Percentiles rank a stretch among this genome's conserved stretches.
Evolutionary conservation across 2,888 invertebrate species (phyloP).

Genomic region (Euzetes globulus): DNA sequence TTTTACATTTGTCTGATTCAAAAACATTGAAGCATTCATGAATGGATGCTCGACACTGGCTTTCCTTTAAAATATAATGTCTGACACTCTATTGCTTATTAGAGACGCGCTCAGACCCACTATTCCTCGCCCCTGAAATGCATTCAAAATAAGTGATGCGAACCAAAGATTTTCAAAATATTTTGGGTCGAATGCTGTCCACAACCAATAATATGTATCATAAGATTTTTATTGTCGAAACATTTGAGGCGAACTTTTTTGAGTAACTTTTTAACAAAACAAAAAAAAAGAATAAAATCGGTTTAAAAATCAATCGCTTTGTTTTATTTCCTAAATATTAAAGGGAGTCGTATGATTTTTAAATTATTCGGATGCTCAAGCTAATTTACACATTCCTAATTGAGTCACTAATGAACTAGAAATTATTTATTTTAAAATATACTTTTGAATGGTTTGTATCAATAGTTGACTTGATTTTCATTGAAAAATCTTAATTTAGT

Average conservation of each 20-base stretch:
- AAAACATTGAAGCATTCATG: conserved; percentile 27
- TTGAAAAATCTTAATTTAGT: no score
- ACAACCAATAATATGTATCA: conserved; percentile 6
- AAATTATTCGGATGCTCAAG: no score
- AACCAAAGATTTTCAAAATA: background rate
- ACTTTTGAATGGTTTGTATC: background rate
- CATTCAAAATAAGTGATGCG: conserved; percentile 5
- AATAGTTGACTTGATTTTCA: no score
- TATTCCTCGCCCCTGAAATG: background rate
- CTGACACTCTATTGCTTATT: conserved; percentile 9
- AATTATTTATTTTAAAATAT: no score
- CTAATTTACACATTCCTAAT: no score
- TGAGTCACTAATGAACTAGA: no score
- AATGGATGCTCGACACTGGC: background rate
- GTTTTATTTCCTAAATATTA: no score
- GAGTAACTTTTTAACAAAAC: background rate
- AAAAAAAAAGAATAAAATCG: no score
- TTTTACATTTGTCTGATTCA: conserved; percentile 1
- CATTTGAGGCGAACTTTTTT: background rate
- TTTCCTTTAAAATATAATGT: background rate
- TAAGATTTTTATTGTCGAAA: background rate
- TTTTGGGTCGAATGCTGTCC: background rate
- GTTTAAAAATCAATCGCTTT: no score
- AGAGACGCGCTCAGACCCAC: background rate
- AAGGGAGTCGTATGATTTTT: no score